A percentile compares a stretch with the other conserved stretches of the same genome.
phyloP scores from a whole-genome alignment of 2,113 vertebrate species.

The Choloepus hoffmanni region DNA sequence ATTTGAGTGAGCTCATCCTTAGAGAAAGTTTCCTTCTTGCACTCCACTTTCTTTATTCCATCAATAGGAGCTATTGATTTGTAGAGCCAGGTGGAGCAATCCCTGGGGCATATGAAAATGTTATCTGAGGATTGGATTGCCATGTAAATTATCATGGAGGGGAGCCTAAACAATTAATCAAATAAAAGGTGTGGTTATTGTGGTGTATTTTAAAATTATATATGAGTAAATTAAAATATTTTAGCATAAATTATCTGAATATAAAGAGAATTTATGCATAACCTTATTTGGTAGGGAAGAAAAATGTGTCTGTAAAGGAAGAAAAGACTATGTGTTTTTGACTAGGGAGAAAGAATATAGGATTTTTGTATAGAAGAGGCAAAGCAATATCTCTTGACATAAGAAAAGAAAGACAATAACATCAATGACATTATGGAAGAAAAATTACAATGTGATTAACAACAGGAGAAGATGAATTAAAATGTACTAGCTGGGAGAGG shows the following conservation, averaged over 20 bases:
- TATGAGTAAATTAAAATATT: background rate
- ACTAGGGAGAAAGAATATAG: background rate
- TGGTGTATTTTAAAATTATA: background rate
- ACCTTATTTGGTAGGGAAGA: background rate
- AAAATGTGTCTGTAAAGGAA: background rate
- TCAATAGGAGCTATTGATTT: conserved; percentile 41
- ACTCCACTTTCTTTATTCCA: background rate
- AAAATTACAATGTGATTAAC: conserved; percentile 53
- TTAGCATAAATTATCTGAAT: background rate
- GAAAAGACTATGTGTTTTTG: conserved; percentile 8
- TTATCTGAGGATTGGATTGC: fast-evolving
- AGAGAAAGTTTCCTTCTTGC: conserved; percentile 52
- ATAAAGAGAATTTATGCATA: background rate
- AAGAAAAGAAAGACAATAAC: conserved; percentile 54
- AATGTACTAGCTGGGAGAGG: background rate
- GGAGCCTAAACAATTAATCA: conserved; percentile 50
- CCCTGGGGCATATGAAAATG: background rate
- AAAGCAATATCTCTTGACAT: background rate
- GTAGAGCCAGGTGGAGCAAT: background rate
- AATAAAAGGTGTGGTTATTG: background rate
- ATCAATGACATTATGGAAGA: background rate
- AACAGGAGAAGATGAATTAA: conserved; percentile 55
- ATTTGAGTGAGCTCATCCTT: conserved; percentile 59
- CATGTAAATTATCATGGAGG: background rate
- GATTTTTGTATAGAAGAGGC: conserved; percentile 25